Base-by-base conservation (phyloP, 2,797 vertebrate genomes). In the Manis crassicaudata region DNA sequence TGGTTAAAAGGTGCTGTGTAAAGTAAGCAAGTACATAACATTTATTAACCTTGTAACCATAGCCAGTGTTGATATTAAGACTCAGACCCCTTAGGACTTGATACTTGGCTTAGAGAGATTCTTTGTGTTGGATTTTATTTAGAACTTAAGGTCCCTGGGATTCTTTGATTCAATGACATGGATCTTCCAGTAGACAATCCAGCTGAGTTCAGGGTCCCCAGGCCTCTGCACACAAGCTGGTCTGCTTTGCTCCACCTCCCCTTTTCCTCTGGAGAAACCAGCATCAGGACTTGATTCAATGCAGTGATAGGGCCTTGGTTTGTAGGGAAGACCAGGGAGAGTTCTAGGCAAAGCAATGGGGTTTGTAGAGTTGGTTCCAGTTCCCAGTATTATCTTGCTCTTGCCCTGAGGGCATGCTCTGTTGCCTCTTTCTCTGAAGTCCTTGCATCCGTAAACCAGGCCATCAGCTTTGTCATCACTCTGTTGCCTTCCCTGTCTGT, bases 21-120 rank as follows among this genome's bases (percentile, higher is more conserved):
- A 82, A 93, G 54, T 73, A 65, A 93, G 72, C 18, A 46, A 92
- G 94, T 54, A 18, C 62, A 60, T 17, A 35, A 29, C 80, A 81
- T 77, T 68, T 75, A 32, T n/a, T 91, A 73, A 88, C 65, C 52
- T 96, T 82, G 87, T 92, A 90, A 85, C 85, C 83, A 90, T 92
- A 95, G 70, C 50, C 50, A 37, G 29, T 43, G 58, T 80, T 80
- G 72, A 75, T 92, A 21, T 79, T 63, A 91, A 93, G 89, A 65
- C 65, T 93, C 73, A 83, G 83, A 82, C 40, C 72, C 89, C 73
- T 87, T 79, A 96, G 90, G 81, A 91, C 81, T 92, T 94, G 76
- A 81, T 83, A 92, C 88, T 85, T 77, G 46, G 63, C 63, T 90
- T 80, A 60, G 13, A 63, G 46, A 88, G 84, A 82, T 72, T 95